Evolutionary conservation across 2,888 invertebrate genomes (phyloP), one percentile per base, ranked within the genome.

Genomic region (Masnerella sp.): DNA sequence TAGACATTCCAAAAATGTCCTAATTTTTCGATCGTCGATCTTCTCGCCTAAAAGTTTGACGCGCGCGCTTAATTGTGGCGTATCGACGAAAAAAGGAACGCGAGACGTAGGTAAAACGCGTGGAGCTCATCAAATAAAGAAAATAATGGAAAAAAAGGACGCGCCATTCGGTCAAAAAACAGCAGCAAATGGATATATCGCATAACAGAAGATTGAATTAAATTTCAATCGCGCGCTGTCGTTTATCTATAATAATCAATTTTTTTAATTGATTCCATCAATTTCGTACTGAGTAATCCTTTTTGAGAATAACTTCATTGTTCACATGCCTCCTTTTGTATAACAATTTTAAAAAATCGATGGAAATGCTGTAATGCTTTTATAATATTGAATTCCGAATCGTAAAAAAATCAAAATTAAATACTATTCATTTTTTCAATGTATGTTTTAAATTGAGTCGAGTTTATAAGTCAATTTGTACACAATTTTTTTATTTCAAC

Each of bases 41-140:
- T 64, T 64, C 64, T 64, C 64, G 54, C 64, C 64, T 64, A 12
- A 64, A 64, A 54, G 36, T 45, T 64, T 64, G 28, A 64, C 54
- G 45, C 52, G 34, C 36, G 43, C 52, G 52, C 54, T 54, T 64
- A 64, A 64, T 52, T 64, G 42, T 28, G 30, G 40, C 20, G 56
- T 36, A 54, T 51, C 36, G 47, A 47, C 49, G 36, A 28, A 18
- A 18, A 62, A 62, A 38, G 36, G 14, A 25, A 42, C 14, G 14
- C 20, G 40, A 42, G 36, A 62, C 30, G 43, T 42, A 54, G 49
- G 59, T 38, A 22, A 54, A 38, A 51, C 20, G 30, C 32, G 40
- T 40, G 36, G 38, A 54, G 20, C 42, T 47, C 42, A 56, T 32
- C 20, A 49, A 54, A 49, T 49, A 58, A 67, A 43, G 42, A 43